Conservation (phyloP, 2,888 invertebrate genomes). For the Lacanobia wlatinum region DNA sequence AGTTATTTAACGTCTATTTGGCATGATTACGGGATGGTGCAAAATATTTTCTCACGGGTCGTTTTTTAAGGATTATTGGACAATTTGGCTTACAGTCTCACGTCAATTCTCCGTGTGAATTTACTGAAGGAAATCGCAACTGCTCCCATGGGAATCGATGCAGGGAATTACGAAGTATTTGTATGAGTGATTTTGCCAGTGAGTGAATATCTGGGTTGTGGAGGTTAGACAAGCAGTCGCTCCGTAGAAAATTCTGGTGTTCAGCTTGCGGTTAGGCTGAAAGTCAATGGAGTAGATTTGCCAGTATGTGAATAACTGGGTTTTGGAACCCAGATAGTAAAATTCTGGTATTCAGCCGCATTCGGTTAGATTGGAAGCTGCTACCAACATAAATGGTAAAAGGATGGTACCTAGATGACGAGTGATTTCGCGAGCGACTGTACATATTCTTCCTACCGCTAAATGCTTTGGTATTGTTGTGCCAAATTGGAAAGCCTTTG, state of each 20-base stretch:
- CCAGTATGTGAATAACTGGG: background rate
- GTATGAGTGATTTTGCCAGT: constrained; percentile 2
- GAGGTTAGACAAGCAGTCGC: no score
- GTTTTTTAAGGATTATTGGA: constrained; percentile 13
- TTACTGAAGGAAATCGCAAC: constrained; percentile 19
- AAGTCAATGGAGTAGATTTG: background rate
- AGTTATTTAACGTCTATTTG: constrained; percentile 30
- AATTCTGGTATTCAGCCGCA: background rate
- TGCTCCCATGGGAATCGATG: constrained; percentile 2
- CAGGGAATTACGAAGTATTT: constrained; percentile 1
- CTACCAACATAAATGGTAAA: background rate
- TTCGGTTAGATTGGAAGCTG: background rate
- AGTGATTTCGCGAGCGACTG: constrained; percentile 21
- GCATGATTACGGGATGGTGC: constrained; percentile 22
- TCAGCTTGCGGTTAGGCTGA: background rate
- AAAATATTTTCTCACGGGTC: constrained; percentile 28
- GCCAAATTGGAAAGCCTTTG: constrained; percentile 73
- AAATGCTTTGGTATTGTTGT: constrained; percentile 72
- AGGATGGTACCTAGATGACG: background rate
- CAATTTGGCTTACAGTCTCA: constrained; percentile 31
- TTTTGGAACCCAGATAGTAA: background rate
- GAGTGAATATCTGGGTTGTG: background rate
- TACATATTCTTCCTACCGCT: constrained; percentile 32
- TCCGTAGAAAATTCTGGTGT: no score
- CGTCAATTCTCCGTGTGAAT: constrained; percentile 24